Conservation (phyloP, 2,888 invertebrate species). For the Anthrax anthrax region DNA sequence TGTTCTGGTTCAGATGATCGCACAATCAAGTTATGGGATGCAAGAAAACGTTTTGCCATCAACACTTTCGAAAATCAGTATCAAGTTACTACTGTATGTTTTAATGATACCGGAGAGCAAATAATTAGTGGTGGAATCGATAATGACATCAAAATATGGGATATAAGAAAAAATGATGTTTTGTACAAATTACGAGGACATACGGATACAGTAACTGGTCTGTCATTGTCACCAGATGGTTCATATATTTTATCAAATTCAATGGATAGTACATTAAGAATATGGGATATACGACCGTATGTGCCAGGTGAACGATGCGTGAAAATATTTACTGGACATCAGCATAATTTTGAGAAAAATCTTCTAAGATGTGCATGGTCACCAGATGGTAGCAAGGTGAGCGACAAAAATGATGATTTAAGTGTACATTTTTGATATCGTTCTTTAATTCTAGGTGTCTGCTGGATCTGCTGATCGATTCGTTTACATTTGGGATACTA, state of each 20-base stretch:
- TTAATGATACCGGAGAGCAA: slow-evolving; percentile 92
- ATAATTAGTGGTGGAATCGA: slow-evolving; percentile 92
- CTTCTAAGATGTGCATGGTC: slow-evolving; percentile 88
- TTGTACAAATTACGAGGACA: slow-evolving; percentile 82
- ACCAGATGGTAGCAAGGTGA: slow-evolving; percentile 76
- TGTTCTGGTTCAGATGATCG: slow-evolving; percentile 94
- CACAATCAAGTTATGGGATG: slow-evolving; percentile 67
- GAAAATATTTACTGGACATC: slow-evolving; percentile 82
- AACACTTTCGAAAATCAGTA: slow-evolving; percentile 56
- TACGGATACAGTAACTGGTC: slow-evolving; percentile 85
- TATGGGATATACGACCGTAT: slow-evolving; percentile 95
- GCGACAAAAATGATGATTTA: neutral
- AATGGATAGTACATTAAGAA: slow-evolving; percentile 90
- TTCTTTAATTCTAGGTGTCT: slow-evolving; percentile 29
- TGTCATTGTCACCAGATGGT: slow-evolving; percentile 61
- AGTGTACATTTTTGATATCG: neutral
- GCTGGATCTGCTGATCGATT: slow-evolving; percentile 92
- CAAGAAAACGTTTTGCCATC: slow-evolving; percentile 68
- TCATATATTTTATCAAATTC: slow-evolving; percentile 87
- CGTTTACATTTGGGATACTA: slow-evolving; percentile 96
- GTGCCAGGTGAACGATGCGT: slow-evolving; percentile 87
- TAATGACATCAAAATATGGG: slow-evolving; percentile 97
- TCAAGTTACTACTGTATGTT: slow-evolving; percentile 76
- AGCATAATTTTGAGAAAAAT: slow-evolving; percentile 97
- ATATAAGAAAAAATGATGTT: slow-evolving; percentile 75